Percentiles rank a stretch among this genome's conserved stretches.
phyloP scores from a whole-genome alignment of 2,888 invertebrate species.

The Chouioia cunea region DNA sequence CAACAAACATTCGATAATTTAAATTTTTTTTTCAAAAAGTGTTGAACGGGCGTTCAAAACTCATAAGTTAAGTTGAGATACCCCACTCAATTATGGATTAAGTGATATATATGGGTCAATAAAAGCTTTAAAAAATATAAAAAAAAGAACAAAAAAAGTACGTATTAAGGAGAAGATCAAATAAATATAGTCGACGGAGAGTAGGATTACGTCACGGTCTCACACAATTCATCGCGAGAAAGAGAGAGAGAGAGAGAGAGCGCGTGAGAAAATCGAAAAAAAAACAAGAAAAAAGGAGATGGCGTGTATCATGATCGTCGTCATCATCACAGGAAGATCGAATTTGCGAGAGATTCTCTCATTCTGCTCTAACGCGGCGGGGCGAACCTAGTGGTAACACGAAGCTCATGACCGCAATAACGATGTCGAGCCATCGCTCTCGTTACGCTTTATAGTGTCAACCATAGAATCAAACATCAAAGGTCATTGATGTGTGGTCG shows the following conservation, averaged over 20 bases:
- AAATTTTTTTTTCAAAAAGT: too few relatives aligned
- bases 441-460: too few relatives aligned
- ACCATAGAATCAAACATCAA: too few relatives aligned
- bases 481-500: too few relatives aligned
- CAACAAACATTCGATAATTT: too few relatives aligned
- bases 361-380: slow-evolving; percentile 8
- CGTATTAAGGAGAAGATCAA: too few relatives aligned
- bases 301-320: background rate
- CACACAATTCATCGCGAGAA: background rate
- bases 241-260: background rate
- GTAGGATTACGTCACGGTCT: background rate
- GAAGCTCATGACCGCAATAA: slow-evolving; percentile 45
- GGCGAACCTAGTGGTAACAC: slow-evolving; percentile 10
- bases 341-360: slow-evolving; percentile 45
- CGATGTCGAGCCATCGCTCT: slow-evolving; percentile 26
- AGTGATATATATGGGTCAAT: too few relatives aligned
- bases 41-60: too few relatives aligned
- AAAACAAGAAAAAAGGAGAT: background rate
- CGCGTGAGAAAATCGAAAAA: background rate
- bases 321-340: slow-evolving; percentile 46
- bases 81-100: too few relatives aligned
- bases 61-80: too few relatives aligned
- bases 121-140: too few relatives aligned
- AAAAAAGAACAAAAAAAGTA: too few relatives aligned
- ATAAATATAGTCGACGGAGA: background rate